Percentiles rank a stretch among this genome's conserved stretches.
phyloP scores from a whole-genome alignment of 2,888 invertebrate species.

The Ochropleura plecta region DNA sequence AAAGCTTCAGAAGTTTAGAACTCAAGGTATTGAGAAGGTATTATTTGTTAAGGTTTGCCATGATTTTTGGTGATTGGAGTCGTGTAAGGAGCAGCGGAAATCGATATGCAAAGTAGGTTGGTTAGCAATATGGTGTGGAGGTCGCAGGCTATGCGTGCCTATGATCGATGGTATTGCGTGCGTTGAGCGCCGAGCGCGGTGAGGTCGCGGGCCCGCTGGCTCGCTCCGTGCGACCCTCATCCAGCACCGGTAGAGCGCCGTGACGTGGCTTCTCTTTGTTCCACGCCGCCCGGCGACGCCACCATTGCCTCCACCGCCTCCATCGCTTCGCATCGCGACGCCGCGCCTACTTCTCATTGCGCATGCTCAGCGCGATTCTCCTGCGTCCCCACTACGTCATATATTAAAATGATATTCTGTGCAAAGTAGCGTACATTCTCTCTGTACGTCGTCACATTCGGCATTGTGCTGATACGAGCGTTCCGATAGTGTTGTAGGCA shows the following conservation, averaged over 20 bases:
- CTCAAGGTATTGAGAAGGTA: neutral
- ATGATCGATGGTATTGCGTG: conserved; percentile 85
- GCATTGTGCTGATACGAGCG: conserved; percentile 72
- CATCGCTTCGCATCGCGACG: conserved; percentile 73
- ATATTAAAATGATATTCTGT: conserved; percentile 82
- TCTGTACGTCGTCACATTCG: conserved; percentile 73
- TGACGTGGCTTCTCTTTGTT: conserved; percentile 82
- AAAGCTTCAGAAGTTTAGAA: conserved; percentile 6
- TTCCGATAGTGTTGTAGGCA: conserved; percentile 68
- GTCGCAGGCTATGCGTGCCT: conserved; percentile 81
- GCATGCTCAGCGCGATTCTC: conserved; percentile 84
- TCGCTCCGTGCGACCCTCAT: conserved; percentile 73
- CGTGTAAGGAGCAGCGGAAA: conserved; percentile 69
- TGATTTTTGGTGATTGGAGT: conserved; percentile 59
- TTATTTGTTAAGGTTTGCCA: conserved; percentile 22
- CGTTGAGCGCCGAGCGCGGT: conserved; percentile 68
- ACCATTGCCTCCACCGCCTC: conserved; percentile 77
- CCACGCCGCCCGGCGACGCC: conserved; percentile 75
- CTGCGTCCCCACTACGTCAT: conserved; percentile 83
- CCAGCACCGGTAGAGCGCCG: conserved; percentile 73
- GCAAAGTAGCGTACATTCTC: conserved; percentile 77
- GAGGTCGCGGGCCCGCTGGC: conserved; percentile 73
- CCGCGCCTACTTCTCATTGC: conserved; percentile 84
- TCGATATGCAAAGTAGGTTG: conserved; percentile 82
- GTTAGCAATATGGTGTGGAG: conserved; percentile 77